Percentiles rank a stretch among this genome's conserved stretches.
phyloP scores from a whole-genome alignment of 1,140 invertebrate genomes.

The Cryptotermes secundus region DNA sequence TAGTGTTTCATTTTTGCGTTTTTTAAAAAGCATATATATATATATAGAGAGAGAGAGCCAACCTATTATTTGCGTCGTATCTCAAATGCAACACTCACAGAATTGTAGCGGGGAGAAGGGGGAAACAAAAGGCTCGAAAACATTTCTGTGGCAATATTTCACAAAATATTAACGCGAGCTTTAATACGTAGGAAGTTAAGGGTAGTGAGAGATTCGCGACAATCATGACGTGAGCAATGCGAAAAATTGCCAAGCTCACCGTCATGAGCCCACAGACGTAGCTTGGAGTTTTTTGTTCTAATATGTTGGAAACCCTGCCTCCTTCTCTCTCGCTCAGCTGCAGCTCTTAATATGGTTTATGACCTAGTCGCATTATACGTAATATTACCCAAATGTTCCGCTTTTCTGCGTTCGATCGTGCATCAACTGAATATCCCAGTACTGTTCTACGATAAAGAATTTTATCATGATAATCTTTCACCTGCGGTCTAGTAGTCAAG shows the following conservation, averaged over 20 bases:
- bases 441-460: no score
- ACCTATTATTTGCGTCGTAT: neutral
- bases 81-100: neutral
- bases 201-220: neutral
- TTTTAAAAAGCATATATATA: neutral
- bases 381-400: neutral
- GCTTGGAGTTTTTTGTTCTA: neutral
- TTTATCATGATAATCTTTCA: no score
- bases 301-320: neutral
- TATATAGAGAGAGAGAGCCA: neutral
- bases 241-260: neutral
- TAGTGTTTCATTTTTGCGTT: neutral
- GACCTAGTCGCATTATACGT: neutral
- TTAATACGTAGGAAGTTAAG: neutral
- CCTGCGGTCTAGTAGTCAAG: no score
- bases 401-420: no score
- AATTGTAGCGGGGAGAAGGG: no score
- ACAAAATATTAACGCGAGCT: neutral
- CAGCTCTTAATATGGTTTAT: neutral
- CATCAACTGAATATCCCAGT: no score
- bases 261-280: neutral
- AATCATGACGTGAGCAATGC: neutral
- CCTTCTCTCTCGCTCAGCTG: neutral
- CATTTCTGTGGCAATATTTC: neutral
- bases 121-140: neutral